phyloP scores from a whole-genome alignment of 2,113 vertebrate species.

The Gobius niger region DNA sequence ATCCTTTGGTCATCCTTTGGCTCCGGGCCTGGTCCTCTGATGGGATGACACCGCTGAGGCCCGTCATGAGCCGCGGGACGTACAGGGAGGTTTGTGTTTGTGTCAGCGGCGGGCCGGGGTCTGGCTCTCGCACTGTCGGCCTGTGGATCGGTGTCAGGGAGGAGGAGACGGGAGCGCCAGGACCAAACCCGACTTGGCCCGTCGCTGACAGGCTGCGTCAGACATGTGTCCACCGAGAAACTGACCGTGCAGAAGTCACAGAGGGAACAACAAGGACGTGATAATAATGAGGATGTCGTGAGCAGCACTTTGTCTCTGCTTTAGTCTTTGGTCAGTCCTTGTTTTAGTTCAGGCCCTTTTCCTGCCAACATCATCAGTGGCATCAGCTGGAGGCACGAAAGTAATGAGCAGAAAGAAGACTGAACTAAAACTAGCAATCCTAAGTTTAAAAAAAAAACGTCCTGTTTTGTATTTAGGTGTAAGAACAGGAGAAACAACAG shows the following conservation, averaged over 20 bases:
- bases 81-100: background rate
- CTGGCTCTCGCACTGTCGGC: background rate
- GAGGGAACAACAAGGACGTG: background rate
- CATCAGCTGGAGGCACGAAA: no score
- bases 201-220: slow-evolving; percentile 2
- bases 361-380: no score
- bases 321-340: no score
- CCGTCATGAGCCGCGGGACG: background rate
- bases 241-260: background rate
- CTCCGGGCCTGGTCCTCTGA: no score
- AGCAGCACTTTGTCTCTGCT: no score
- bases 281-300: background rate
- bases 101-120: background rate
- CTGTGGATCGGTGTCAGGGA: background rate
- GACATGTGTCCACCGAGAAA: background rate
- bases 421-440: no score
- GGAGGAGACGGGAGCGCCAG: background rate
- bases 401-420: no score
- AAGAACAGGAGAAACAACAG: no score
- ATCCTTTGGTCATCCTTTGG: background rate
- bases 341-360: no score
- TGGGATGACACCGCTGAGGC: background rate
- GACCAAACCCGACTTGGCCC: background rate
- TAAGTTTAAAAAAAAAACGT: no score
- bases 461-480: no score